A percentile compares a stretch with the other conserved stretches of the same genome.
These are phyloP conservation scores for Dioctria linearis DNA, from an alignment of 2,888 invertebrate species.

Conservation along the genomic window DNA sequence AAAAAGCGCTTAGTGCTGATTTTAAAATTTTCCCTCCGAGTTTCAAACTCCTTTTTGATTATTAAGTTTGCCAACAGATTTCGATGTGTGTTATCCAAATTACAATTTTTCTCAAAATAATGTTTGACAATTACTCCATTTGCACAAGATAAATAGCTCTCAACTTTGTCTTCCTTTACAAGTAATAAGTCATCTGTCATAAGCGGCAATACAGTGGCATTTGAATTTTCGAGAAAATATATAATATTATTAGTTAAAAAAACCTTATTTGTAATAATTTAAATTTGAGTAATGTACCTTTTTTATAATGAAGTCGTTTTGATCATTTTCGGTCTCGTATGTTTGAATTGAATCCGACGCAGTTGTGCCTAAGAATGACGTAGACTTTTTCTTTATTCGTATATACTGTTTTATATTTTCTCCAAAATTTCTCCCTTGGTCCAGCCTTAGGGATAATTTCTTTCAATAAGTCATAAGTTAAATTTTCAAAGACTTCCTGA, in stretches of 20 bases:
- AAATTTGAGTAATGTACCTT: no score
- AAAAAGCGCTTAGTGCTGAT: constrained; percentile 17
- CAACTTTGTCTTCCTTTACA: constrained; percentile 1
- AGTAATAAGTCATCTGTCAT: neutral
- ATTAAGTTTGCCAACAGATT: constrained; percentile 11
- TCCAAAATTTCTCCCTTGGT: constrained; percentile 16
- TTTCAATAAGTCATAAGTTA: neutral
- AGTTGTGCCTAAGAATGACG: no score
- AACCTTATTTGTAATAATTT: neutral
- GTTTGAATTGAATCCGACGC: no score
- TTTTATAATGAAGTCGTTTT: no score
- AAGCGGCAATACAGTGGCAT: neutral
- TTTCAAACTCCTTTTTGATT: neutral
- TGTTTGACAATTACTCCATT: constrained; percentile 16
- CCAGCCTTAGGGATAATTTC: constrained; percentile 25
- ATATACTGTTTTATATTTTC: constrained; percentile 3
- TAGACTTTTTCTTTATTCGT: no score
- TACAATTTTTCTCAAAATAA: constrained; percentile 13
- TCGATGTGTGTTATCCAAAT: constrained; percentile 17
- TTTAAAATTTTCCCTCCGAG: constrained; percentile 10
- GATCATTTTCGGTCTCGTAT: no score
- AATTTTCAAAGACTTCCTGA: no score
- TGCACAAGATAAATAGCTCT: constrained; percentile 19
- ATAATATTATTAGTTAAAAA: neutral
- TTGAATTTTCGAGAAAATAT: neutral